These are phyloP conservation scores for Drosophila testacea DNA, from an alignment of 2,888 invertebrate species.

Conservation along the genomic window DNA sequence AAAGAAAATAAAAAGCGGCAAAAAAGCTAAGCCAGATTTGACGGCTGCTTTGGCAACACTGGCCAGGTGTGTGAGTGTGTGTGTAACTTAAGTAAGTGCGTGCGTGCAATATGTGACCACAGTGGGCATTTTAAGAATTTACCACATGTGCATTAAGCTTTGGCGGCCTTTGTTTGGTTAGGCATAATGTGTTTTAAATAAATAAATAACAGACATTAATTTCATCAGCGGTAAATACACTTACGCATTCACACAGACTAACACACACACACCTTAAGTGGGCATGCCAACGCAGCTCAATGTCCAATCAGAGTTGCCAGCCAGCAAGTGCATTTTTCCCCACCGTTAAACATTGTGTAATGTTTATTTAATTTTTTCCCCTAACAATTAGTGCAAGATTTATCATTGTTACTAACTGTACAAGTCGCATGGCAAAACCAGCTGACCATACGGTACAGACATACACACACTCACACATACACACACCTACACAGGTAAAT, in stretches of 20 bases:
- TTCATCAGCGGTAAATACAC: slow-evolving; percentile 48
- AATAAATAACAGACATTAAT: slow-evolving; percentile 39
- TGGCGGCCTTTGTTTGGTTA: slow-evolving; percentile 23
- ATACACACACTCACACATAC: not conserved
- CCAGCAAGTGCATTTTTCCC: slow-evolving; percentile 38
- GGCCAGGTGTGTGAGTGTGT: slow-evolving; percentile 30
- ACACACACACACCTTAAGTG: slow-evolving; percentile 23
- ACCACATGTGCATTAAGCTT: slow-evolving; percentile 7
- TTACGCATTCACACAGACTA: not conserved
- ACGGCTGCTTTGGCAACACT: no score
- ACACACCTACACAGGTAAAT: slow-evolving; percentile 5
- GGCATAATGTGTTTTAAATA: slow-evolving; percentile 40
- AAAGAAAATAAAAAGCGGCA: no score
- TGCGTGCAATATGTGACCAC: slow-evolving; percentile 34
- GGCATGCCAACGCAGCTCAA: slow-evolving; percentile 60
- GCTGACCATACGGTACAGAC: slow-evolving; percentile 44
- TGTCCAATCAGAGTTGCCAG: slow-evolving; percentile 62
- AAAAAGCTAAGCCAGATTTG: no score
- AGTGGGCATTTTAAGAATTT: slow-evolving; percentile 12
- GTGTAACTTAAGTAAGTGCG: slow-evolving; percentile 15
- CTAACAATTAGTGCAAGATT: slow-evolving; percentile 46
- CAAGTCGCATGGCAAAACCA: slow-evolving; percentile 46
- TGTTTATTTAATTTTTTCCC: slow-evolving; percentile 39
- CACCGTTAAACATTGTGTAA: slow-evolving; percentile 49
- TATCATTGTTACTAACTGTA: slow-evolving; percentile 45